Evolutionary conservation across 2,113 vertebrate genomes (phyloP), one percentile per base, ranked within the genome.

Genomic region (Nothocercus julius): DNA sequence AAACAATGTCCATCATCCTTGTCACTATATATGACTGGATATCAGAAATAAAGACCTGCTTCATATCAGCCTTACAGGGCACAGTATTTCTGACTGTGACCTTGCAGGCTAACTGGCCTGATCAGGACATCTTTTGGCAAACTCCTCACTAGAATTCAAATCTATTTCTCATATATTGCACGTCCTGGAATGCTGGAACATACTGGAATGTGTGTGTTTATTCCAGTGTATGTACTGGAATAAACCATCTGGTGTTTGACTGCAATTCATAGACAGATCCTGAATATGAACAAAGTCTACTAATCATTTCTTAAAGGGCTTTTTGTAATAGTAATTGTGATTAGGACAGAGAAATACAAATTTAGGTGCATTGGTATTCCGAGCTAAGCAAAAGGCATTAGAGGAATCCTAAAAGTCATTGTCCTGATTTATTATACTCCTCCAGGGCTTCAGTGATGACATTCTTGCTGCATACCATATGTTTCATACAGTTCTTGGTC

Each of bases 391-490:
- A 62, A 95, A 97, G 90, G 13, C 73, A 66, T 74, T 80, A 77
- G 13, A 51, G 76, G 34, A 89, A 25, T 64, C 76, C 85, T 82
- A 93, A 82, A 96, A 91, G 70, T 82, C 83, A 86, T 40, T 85
- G 90, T 36, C 81, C 87, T 97, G 83, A 95, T 97, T 96, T 96
- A 83, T 79, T 88, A 76, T 56, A 87, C 85, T 87, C 73, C 93
- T 92, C 79, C 27, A 86, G 51, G 62, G 40, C 51, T 90, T 88
- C 30, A 47, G 27, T 73, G 64, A 25, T 90, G 90, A 86, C 73
- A 80, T 70, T 32, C 86, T 85, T 82, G 72, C 73, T 86, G 56
- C 81, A 58, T 73, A 82, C 66, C 94, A 73, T 84, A 88, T 87
- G 30, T 77, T 94, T 78, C 70, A 76, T 36, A 59, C 19, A 44